phyloP scores from a whole-genome alignment of 2,888 invertebrate genomes.

The Diplazon laetatorius region DNA sequence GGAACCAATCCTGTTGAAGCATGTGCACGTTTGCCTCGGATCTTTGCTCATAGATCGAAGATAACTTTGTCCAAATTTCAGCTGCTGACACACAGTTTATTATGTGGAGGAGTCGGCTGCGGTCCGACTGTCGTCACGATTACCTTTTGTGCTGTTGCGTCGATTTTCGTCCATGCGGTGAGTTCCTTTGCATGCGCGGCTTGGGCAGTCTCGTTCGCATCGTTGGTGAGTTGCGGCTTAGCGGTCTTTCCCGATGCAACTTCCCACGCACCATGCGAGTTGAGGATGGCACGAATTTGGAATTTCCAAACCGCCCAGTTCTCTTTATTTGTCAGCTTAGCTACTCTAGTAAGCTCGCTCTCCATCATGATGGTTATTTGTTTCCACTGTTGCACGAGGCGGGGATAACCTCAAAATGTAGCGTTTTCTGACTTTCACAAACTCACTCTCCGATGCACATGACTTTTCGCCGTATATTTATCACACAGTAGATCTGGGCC shows the following conservation, averaged over 20 bases:
- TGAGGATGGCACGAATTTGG: slow-evolving; percentile 25
- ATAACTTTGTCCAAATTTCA: slow-evolving; percentile 72
- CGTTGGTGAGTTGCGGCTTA: neutral
- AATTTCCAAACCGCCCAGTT: slow-evolving; percentile 24
- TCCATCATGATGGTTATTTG: neutral
- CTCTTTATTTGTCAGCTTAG: neutral
- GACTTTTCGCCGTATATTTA: neutral
- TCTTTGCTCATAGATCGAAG: slow-evolving; percentile 69
- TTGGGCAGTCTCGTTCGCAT: neutral
- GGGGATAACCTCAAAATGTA: slow-evolving; percentile 33
- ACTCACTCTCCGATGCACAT: neutral
- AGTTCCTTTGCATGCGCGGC: slow-evolving; percentile 8
- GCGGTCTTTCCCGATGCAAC: slow-evolving; percentile 4
- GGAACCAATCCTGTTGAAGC: slow-evolving; percentile 53
- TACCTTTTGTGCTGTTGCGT: slow-evolving; percentile 57
- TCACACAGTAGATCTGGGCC: neutral
- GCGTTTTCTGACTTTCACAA: neutral
- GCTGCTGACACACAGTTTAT: slow-evolving; percentile 67
- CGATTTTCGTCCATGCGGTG: slow-evolving; percentile 61
- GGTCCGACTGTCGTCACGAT: slow-evolving; percentile 58
- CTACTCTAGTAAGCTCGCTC: neutral
- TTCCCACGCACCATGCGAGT: slow-evolving; percentile 9
- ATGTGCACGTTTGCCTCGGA: slow-evolving; percentile 67
- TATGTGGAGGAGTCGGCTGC: slow-evolving; percentile 62
- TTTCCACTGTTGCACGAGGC: slow-evolving; percentile 46